Evolutionary conservation across 1,140 invertebrate genomes (phyloP).

Genomic region (Cherax destructor): DNA sequence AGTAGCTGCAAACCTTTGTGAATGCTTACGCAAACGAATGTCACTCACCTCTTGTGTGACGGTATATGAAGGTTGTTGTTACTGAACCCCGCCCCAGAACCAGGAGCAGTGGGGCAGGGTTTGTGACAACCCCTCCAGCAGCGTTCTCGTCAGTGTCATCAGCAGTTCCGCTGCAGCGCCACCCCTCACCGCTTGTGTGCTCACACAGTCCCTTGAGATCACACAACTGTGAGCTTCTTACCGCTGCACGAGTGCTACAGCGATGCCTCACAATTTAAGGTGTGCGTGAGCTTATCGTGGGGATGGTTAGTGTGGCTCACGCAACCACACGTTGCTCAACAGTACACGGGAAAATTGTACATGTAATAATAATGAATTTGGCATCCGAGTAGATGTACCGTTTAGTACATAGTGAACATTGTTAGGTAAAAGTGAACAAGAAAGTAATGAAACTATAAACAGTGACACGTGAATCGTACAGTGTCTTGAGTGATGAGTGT

Average conservation of each 20-base stretch:
- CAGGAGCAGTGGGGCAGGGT: background rate
- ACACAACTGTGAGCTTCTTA: too few species aligned
- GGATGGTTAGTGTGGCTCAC: too few species aligned
- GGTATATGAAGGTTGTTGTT: background rate
- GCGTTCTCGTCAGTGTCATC: background rate
- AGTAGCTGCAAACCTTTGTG: background rate
- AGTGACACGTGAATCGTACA: too few species aligned
- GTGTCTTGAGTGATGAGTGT: too few species aligned
- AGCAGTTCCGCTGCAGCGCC: background rate
- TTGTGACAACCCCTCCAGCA: background rate
- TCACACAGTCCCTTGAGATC: background rate
- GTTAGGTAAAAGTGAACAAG: too few species aligned
- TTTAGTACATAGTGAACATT: too few species aligned
- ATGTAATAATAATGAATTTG: too few species aligned
- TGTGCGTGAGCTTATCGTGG: slow-evolving; percentile 1
- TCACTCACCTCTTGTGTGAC: background rate
- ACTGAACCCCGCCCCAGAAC: background rate
- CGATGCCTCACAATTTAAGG: slow-evolving; percentile 15
- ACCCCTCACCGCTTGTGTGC: background rate
- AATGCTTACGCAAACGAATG: background rate
- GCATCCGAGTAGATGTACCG: too few species aligned
- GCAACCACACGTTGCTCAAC: too few species aligned
- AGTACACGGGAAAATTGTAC: too few species aligned
- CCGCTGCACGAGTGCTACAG: slow-evolving; percentile 11
- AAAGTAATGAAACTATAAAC: too few species aligned